These are phyloP conservation scores for Onthophagus sagittarius DNA, from an alignment of 2,888 invertebrate genomes.

Conservation along the genomic window DNA sequence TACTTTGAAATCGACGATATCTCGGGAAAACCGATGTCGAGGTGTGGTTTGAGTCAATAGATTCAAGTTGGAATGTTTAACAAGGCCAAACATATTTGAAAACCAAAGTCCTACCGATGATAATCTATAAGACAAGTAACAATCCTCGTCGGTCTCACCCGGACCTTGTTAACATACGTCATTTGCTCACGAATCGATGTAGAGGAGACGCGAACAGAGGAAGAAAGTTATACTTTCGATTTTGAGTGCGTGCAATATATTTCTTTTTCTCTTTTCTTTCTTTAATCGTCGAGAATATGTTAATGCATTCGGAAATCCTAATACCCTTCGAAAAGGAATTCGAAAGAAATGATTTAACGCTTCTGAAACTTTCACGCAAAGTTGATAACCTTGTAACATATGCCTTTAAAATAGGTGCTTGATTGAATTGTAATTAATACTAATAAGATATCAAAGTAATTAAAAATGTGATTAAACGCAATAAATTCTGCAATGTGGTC, in stretches of 20 bases:
- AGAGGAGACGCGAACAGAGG: not conserved
- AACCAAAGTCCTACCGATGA: not conserved
- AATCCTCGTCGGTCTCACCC: not conserved
- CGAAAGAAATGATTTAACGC: constrained; percentile 8
- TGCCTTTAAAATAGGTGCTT: not conserved
- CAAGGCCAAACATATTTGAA: no score
- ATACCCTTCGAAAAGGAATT: constrained; percentile 4
- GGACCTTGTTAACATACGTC: not conserved
- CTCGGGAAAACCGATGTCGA: no score
- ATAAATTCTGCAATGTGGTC: not conserved
- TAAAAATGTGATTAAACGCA: not conserved
- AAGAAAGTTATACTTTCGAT: constrained; percentile 7
- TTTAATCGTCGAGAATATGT: not conserved
- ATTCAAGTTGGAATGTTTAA: no score
- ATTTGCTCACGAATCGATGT: not conserved
- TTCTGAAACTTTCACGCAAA: constrained; percentile 3
- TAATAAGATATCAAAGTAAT: not conserved
- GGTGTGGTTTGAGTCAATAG: no score
- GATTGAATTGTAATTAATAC: not conserved
- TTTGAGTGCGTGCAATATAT: not conserved
- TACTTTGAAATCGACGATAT: no score
- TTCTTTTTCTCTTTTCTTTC: not conserved
- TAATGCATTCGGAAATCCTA: constrained; percentile 2
- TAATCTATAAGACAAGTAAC: not conserved
- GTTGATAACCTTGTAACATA: not conserved